Base-by-base conservation (phyloP, 2,888 invertebrate genomes). In the Amphipoea oculea region DNA sequence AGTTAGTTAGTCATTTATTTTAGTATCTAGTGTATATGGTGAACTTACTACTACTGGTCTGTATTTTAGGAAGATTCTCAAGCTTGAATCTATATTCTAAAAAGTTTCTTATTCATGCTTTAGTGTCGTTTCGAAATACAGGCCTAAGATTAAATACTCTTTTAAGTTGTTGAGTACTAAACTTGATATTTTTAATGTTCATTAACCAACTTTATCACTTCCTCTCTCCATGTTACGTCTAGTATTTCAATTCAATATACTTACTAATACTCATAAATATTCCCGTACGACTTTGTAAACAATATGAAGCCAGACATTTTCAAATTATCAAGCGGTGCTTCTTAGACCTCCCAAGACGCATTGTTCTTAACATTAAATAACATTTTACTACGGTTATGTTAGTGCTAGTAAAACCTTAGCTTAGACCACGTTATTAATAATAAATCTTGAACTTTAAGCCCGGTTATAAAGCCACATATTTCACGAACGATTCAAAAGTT, bases 281-380 rank as follows among this genome's bases (percentile, higher is more conserved):
- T 57, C 51, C 42, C 54, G 70, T 78, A 68, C 57, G 45, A 73
- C 69, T 83, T 77, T 71, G 87, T 79, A 76, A 87, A 70, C 81
- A 84, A 84, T 84, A 84, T 83, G 40, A 73, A 81, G 79, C 23
- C 75, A 73, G 76, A 60, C 68, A 73, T 80, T 85, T 83, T 86
- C 79, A 76, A 80, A 85, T 86, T 60, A 86, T 86, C 80, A 73
- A 68, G 77, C 86, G 83, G 83, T 68, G 73, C 72, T 78, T 73
- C 84, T 80, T 29, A 76, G 84, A 85, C 87, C 85, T 84, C 85
- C 85, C 85, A 85, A 76, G 85, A 71, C 67, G 85, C 68, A 78
- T 85, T 85, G 85, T 86, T 78, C 78, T 68, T 42, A 40, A 66
- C 65, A 66, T 68, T 72, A 68, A 79, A 76, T 66, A 77, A 60